A percentile compares a stretch with the other conserved stretches of the same genome.
Evolutionary conservation across 2,888 invertebrate species (phyloP).

Genomic region (Tipula helvola): DNA sequence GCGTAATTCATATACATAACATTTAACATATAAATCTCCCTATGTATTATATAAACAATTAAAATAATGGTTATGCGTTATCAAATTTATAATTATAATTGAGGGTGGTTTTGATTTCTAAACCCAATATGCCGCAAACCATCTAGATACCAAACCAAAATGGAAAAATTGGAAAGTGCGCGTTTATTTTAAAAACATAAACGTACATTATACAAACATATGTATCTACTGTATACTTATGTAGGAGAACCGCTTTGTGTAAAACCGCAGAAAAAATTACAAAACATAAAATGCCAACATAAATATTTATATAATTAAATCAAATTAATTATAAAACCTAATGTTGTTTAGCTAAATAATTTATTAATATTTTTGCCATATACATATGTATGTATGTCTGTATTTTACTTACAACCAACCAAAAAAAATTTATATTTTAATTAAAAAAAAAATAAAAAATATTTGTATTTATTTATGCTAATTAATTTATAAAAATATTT

Average conservation of each 20-base stretch:
- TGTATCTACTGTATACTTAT: too few relatives aligned
- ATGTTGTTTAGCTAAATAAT: background rate
- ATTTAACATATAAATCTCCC: too few relatives aligned
- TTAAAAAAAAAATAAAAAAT: background rate
- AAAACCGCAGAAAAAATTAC: background rate
- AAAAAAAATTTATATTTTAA: background rate
- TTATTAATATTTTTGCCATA: background rate
- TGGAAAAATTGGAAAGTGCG: background rate
- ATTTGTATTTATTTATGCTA: background rate
- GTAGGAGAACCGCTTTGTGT: background rate
- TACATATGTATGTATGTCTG: too few relatives aligned
- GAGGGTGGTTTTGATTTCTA: background rate
- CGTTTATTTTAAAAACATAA: background rate
- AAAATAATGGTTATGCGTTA: background rate
- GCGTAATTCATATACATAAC: background rate
- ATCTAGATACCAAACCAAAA: background rate
- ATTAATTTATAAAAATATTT: background rate
- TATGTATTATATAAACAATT: background rate
- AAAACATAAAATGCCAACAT: background rate
- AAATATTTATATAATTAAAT: background rate
- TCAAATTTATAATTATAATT: too few relatives aligned
- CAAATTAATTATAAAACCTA: background rate
- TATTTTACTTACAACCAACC: background rate
- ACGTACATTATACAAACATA: background rate
- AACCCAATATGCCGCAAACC: background rate